These are phyloP conservation scores for Agonopterix heracliana DNA, from an alignment of 2,888 invertebrate species.

Conservation along the genomic window DNA sequence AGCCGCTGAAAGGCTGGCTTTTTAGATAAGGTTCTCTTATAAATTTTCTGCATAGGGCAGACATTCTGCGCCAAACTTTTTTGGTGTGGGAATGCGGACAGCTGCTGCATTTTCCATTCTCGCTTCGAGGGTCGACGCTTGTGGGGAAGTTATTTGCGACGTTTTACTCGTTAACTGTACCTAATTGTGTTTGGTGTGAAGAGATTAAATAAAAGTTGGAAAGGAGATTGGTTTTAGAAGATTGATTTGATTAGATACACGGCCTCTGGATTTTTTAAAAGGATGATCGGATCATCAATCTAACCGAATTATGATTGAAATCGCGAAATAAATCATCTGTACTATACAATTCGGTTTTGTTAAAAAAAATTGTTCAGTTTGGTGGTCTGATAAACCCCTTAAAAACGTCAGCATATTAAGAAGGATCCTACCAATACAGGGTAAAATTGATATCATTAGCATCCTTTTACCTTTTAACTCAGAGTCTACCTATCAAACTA, in stretches of 20 bases:
- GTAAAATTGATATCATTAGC: too few species aligned
- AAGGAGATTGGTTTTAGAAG: background rate
- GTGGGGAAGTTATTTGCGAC: constrained; percentile 43
- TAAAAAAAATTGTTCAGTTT: too few species aligned
- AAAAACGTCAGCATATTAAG: too few species aligned
- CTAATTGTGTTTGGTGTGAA: constrained; percentile 13
- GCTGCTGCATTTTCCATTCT: constrained; percentile 55
- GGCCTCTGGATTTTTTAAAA: too few species aligned
- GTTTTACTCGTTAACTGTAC: constrained; percentile 37
- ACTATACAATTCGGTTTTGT: too few species aligned
- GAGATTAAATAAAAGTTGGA: background rate
- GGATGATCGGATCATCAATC: too few species aligned
- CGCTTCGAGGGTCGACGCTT: constrained; percentile 48
- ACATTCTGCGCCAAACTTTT: constrained; percentile 60
- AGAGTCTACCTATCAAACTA: too few species aligned
- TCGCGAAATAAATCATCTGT: too few species aligned
- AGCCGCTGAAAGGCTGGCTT: constrained; percentile 70
- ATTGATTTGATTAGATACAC: background rate
- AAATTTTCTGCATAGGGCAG: constrained; percentile 61
- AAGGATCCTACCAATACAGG: too few species aligned
- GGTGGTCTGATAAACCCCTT: too few species aligned
- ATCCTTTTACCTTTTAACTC: too few species aligned
- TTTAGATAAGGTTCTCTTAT: constrained; percentile 72
- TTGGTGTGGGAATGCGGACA: constrained; percentile 59
- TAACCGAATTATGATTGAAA: too few species aligned